Percentiles rank a stretch among this genome's conserved stretches.
These are phyloP conservation scores for Circaetus gallicus DNA, from an alignment of 2,113 vertebrate species.

Conservation along the genomic window DNA sequence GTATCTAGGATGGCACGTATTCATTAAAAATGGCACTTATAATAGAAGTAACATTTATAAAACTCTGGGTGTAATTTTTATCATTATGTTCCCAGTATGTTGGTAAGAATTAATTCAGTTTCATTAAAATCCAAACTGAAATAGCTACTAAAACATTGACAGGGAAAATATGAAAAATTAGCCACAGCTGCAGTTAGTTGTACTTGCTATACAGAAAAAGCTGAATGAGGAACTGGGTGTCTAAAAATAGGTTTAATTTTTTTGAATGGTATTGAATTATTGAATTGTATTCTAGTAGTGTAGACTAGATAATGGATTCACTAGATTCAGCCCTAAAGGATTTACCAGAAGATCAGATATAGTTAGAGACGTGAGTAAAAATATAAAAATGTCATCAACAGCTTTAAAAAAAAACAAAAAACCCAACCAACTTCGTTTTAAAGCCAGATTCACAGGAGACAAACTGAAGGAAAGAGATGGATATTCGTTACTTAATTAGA, in stretches of 20 bases:
- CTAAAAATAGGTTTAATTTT: background rate
- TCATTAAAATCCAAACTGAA: background rate
- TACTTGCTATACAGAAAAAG: background rate
- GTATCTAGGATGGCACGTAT: background rate
- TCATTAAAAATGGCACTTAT: background rate
- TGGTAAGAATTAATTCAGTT: background rate
- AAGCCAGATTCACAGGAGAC: background rate
- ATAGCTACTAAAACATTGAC: background rate
- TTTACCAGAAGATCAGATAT: conserved; percentile 1
- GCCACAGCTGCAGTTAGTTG: background rate
- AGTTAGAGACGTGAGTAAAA: background rate
- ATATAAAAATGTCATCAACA: background rate
- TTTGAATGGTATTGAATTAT: background rate
- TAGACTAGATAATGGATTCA: conserved; percentile 9
- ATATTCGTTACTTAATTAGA: background rate
- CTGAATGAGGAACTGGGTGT: background rate
- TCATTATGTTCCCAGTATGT: background rate
- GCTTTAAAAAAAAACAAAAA: background rate
- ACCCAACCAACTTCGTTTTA: background rate
- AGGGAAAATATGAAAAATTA: background rate
- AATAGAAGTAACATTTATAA: background rate
- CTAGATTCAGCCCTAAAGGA: background rate
- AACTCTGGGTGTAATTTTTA: background rate
- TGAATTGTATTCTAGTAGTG: conserved; percentile 16
- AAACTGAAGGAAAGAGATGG: background rate